These are phyloP conservation scores for Strongylocentrotus purpuratus DNA, from an alignment of 35 echinoderm and acorn worm genomes.

Conservation along the genomic window DNA sequence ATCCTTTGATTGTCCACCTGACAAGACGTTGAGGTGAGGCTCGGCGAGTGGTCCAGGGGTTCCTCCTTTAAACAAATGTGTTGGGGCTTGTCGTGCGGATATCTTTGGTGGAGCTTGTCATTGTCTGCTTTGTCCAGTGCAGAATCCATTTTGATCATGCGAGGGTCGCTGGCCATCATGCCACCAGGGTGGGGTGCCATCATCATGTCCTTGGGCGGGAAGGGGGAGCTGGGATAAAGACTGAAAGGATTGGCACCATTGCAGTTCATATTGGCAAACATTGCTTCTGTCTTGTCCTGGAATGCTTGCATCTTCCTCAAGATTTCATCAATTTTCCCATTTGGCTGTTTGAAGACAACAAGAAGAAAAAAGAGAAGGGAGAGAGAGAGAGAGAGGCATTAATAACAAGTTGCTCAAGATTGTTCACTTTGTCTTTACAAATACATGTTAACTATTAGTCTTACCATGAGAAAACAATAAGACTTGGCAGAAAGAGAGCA, in stretches of 20 bases:
- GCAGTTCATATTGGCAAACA: slow-evolving; percentile 46
- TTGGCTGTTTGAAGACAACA: slow-evolving; percentile 68
- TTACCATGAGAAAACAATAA: not conserved
- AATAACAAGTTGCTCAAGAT: not conserved
- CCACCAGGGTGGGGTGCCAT: not conserved
- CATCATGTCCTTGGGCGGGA: not conserved
- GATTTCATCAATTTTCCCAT: slow-evolving; percentile 90
- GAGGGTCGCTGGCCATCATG: slow-evolving; percentile 7
- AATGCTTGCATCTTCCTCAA: slow-evolving; percentile 70
- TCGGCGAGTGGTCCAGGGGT: slow-evolving; percentile 53
- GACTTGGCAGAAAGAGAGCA: not conserved
- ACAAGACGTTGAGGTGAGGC: slow-evolving; percentile 22
- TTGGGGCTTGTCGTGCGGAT: slow-evolving; percentile 47
- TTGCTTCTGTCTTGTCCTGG: slow-evolving; percentile 47
- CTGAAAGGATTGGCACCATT: slow-evolving; percentile 39
- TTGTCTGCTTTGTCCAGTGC: slow-evolving; percentile 13
- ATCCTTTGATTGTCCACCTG: slow-evolving; percentile 48
- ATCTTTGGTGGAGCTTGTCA: slow-evolving; percentile 40
- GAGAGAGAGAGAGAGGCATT: not conserved
- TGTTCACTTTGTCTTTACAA: not conserved
- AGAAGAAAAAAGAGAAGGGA: slow-evolving; percentile 23
- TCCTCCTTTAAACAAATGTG: slow-evolving; percentile 73
- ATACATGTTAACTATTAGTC: not conserved
- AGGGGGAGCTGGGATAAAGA: not conserved
- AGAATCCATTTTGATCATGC: slow-evolving; percentile 47